These are phyloP conservation scores for Hermetia illucens DNA, from an alignment of 1,140 invertebrate species.

Conservation along the genomic window DNA sequence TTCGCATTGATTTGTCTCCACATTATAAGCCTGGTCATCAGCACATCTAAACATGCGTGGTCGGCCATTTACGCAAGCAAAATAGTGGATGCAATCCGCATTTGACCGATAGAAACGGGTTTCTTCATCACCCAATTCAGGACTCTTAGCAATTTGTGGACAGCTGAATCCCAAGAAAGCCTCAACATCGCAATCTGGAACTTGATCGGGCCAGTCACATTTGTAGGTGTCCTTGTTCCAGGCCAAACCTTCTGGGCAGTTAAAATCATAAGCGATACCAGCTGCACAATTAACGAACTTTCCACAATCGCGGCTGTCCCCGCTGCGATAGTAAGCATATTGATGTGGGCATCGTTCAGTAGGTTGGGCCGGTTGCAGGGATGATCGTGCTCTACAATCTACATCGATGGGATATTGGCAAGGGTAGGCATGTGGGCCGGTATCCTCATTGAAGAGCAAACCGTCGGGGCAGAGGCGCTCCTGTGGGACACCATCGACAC, in stretches of 20 bases:
- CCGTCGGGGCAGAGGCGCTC: constrained; percentile 74
- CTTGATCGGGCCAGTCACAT: constrained; percentile 80
- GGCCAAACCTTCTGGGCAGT: constrained; percentile 65
- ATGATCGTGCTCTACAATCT: constrained; percentile 51
- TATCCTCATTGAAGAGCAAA: constrained; percentile 62
- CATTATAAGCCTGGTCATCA: constrained; percentile 66
- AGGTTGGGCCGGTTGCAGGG: constrained; percentile 38
- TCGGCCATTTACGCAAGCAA: constrained; percentile 59
- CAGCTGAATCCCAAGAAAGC: constrained; percentile 54
- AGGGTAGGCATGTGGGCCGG: constrained; percentile 52
- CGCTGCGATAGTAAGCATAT: constrained; percentile 66
- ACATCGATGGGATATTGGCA: constrained; percentile 75
- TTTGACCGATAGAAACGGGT: constrained; percentile 38
- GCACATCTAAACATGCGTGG: constrained; percentile 59
- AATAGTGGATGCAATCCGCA: constrained; percentile 64
- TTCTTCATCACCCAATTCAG: constrained; percentile 29
- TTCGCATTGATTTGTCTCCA: constrained; percentile 56
- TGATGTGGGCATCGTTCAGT: constrained; percentile 71
- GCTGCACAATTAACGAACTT: constrained; percentile 73
- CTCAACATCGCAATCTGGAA: constrained; percentile 61
- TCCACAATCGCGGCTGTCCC: constrained; percentile 58
- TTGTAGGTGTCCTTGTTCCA: constrained; percentile 58
- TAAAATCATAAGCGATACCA: constrained; percentile 39
- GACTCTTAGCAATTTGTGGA: constrained; percentile 35
- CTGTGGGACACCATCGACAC: constrained; percentile 51